Percentiles rank a stretch among this genome's conserved stretches.
Evolutionary conservation across 2,113 vertebrate genomes (phyloP).

Genomic region (Kobus ellipsiprymnus): DNA sequence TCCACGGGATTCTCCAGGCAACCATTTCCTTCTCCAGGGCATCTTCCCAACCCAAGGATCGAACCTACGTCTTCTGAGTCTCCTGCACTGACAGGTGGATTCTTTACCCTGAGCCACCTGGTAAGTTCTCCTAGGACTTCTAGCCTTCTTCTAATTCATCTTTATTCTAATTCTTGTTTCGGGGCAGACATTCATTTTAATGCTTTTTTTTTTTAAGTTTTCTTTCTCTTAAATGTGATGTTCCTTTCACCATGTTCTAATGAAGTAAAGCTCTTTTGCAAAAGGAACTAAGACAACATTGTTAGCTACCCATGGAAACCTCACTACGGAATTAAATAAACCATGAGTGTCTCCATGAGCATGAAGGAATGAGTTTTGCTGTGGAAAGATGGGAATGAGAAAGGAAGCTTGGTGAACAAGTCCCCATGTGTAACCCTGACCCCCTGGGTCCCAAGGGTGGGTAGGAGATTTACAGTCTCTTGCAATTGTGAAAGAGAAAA

Average conservation of each 20-base stretch:
- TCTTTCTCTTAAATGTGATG: background rate
- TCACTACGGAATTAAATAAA: background rate
- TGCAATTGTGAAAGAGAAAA: background rate
- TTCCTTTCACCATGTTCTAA: background rate
- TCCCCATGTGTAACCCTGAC: background rate
- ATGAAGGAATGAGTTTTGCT: background rate
- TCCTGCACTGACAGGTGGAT: background rate
- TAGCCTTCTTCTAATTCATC: background rate
- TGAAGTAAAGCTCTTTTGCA: conserved; percentile 7
- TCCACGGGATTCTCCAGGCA: background rate
- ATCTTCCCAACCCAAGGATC: background rate
- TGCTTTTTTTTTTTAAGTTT: background rate
- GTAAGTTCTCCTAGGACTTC: background rate
- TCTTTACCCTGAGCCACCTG: background rate
- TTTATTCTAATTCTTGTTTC: background rate
- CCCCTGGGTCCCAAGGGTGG: background rate
- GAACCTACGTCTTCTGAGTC: background rate
- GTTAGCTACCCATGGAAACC: background rate
- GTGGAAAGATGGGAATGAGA: background rate
- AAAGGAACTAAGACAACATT: background rate
- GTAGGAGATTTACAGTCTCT: background rate
- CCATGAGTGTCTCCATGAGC: background rate
- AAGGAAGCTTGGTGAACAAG: background rate
- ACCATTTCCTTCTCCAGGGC: background rate
- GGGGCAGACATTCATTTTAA: background rate